Base-by-base conservation (phyloP, 2,113 vertebrate species). In the Zonotrichia leucophrys region DNA sequence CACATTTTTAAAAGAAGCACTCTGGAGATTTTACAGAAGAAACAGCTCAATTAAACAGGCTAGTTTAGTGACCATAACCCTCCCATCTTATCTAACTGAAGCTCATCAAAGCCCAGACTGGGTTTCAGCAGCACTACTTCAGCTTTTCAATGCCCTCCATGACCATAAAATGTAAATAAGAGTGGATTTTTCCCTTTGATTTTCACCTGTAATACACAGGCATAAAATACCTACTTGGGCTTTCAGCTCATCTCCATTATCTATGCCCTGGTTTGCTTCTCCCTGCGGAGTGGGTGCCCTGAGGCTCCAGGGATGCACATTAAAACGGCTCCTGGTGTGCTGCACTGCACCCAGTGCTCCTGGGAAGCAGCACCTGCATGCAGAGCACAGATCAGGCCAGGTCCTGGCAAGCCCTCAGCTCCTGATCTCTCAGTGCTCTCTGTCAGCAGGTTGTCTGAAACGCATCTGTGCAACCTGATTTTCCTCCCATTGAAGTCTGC, bases 321-420 rank as follows among this genome's bases (percentile, higher is more conserved):
- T 42, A 10, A 4, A 18, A 2, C 23, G 55, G 52, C 13, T 82
- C 12, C 30, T 75, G 74, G 25, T 22, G 6, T 7, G 27, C 44
- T 75, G 64, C 1, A 0, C 73, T 35, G 22, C 18, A 7, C 39
- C 17, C 47, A 37, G 16, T 5, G 9, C 12, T 44, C 0, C 0
- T 74, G 66, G 91, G 44, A 67, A 83, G n/a, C 52, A 72, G 33
- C 25, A 64, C 39, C 20, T 18, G 12, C 25, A n/a, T 46, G 66
- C 47, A 82, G 89, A 82, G 68, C 39, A 59, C 68, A 87, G 42
- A 70, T 18, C 52, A 85, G 30, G 1, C 15, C 56, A 52, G 81
- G 35, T 10, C 52, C n/a, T 18, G 37, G 37, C 59, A 49, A 86
- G 42, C 28, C 46, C 56, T 23, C 42, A 68, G 47, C 30, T 82